These are phyloP conservation scores for Cheilosia pagana DNA, from an alignment of 2,888 invertebrate genomes.

Conservation along the genomic window DNA sequence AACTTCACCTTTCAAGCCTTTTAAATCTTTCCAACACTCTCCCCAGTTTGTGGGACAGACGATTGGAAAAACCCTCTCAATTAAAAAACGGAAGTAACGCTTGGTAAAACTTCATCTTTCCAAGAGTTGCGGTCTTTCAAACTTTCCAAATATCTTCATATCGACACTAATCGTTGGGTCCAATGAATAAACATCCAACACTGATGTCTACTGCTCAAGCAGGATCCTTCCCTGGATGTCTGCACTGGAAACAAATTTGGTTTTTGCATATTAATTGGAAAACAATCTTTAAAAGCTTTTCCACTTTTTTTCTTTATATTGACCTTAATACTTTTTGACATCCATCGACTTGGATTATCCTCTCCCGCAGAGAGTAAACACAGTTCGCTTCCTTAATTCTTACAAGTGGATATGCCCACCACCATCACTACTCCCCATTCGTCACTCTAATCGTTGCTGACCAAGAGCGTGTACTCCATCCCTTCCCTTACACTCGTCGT, in stretches of 20 bases:
- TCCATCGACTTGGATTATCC: constrained; percentile 39
- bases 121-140: too few species aligned
- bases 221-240: neutral
- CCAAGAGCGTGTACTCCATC: constrained; percentile 1
- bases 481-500: neutral
- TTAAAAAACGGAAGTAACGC: too few species aligned
- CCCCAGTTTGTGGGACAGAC: too few species aligned
- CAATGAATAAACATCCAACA: too few species aligned
- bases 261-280: constrained; percentile 55
- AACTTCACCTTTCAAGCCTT: too few species aligned
- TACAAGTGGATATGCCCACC: neutral
- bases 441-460: constrained; percentile 8
- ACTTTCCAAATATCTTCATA: too few species aligned
- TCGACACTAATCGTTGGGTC: too few species aligned
- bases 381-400: constrained; percentile 8
- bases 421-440: too few species aligned
- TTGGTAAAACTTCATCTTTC: too few species aligned
- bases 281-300: constrained; percentile 27
- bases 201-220: too few species aligned
- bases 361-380: constrained; percentile 6
- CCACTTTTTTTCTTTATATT: constrained; percentile 25
- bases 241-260: neutral
- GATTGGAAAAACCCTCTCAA: too few species aligned
- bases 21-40: too few species aligned
- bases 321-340: constrained; percentile 46